phyloP scores from a whole-genome alignment of 2,797 vertebrate genomes.

The Emys orbicularis region DNA sequence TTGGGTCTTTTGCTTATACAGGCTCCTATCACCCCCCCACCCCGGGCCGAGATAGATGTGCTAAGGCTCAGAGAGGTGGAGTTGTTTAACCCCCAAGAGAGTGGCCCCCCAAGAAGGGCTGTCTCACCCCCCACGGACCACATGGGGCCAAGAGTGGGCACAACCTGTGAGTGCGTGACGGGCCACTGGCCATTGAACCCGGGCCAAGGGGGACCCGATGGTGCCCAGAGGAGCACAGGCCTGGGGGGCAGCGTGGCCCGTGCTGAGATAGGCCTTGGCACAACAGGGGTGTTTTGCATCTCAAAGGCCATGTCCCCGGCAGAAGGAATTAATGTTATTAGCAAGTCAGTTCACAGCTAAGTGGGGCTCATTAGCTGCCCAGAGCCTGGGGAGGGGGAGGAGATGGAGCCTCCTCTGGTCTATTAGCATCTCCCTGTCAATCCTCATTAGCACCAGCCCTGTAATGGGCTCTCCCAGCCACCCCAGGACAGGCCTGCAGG shows the following conservation, averaged over 20 bases:
- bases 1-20: no score
- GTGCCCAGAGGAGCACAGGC: neutral
- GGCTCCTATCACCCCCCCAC: no score
- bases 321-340: slow-evolving; percentile 77
- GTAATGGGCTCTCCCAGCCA: slow-evolving; percentile 13
- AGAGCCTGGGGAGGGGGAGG: neutral
- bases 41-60: no score
- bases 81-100: no score
- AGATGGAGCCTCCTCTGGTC: neutral
- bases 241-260: no score
- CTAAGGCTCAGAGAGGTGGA: no score
- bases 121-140: no score
- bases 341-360: slow-evolving; percentile 76
- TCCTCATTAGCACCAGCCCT: slow-evolving; percentile 29
- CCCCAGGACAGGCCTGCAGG: neutral
- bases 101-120: no score
- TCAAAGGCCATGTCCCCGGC: slow-evolving; percentile 63
- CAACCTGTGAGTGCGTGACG: no score
- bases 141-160: no score
- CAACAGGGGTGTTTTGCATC: slow-evolving; percentile 65
- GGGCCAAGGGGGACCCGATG: no score
- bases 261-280: neutral
- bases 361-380: slow-evolving; percentile 49
- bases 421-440: slow-evolving; percentile 71
- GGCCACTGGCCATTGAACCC: no score